phyloP scores from a whole-genome alignment of 2,113 vertebrate species.

The Hippocampus abdominalis region DNA sequence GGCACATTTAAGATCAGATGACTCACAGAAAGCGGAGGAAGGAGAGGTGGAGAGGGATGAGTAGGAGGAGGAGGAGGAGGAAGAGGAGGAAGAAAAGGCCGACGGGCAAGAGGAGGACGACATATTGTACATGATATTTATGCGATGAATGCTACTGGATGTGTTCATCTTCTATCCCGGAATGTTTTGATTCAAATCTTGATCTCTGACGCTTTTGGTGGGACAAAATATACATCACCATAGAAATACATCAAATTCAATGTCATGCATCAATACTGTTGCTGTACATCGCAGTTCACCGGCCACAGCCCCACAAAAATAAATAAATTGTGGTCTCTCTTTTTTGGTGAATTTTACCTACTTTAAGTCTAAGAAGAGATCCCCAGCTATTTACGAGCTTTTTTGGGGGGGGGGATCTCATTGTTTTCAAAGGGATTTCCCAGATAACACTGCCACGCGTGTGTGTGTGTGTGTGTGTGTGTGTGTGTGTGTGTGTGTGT shows the following conservation, averaged over 20 bases:
- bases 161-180: background rate
- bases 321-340: too few species aligned
- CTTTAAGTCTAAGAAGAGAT: too few species aligned
- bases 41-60: constrained; percentile 30
- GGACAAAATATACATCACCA: too few species aligned
- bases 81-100: constrained; percentile 22
- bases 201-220: background rate
- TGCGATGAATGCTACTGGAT: background rate
- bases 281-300: too few species aligned
- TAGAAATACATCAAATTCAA: too few species aligned
- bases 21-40: constrained; percentile 48
- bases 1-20: constrained; percentile 56
- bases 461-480: constrained; percentile 16
- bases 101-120: constrained; percentile 32
- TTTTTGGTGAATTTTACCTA: too few species aligned
- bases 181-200: background rate
- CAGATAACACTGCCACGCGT: constrained; percentile 41
- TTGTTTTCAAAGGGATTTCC: constrained; percentile 59
- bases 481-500: constrained; percentile 14
- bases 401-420: too few species aligned
- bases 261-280: too few species aligned
- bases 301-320: too few species aligned
- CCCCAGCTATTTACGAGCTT: background rate
- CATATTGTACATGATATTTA: background rate
- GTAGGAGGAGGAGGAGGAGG: constrained; percentile 12